Base-by-base conservation (phyloP, 2,888 invertebrate genomes). In the Melieria crassipennis region DNA sequence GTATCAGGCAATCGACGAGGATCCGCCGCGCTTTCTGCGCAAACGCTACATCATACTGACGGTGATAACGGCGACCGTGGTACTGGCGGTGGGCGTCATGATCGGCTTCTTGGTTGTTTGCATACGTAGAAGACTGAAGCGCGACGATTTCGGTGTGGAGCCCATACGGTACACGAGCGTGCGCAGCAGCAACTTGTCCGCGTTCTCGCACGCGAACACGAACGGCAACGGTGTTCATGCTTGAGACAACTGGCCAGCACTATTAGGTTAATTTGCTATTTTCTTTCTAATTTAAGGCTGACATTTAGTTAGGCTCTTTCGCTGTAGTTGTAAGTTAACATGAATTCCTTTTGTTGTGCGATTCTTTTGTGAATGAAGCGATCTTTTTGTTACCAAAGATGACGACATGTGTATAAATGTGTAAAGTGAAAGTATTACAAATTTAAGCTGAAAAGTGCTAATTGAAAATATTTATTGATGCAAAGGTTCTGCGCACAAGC, bases 121-220 rank as follows among this genome's bases (percentile, higher is more conserved):
- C 45, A 78, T 86, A 66, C 82, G 85, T 0, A 80, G 84, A 4
- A 80, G 85, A 10, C 79, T 85, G 70, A 84, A 85, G 78, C 82
- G 83, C 46, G 82, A 80, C 30, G 83, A 84, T 47, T 85, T 77
- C 16, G 85, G 85, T 1, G 80, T 83, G 0, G 84, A 85, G 47
- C 86, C 86, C 45, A 85, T 85, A 69, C 81, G 85, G 45, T 85
- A 86, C 65, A 85, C 86, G 52, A 85, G 86, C 48, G 84, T 85
- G 0, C 76, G 85, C 9, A 81, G 79, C 63, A 85, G 85, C 74
- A 85, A 85, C 75, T 75, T 83, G 61, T 86, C 86, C 4, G 85
- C 80, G 56, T 81, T 76, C 77, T 83, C 79, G 73, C 80, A 74
- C 73, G 81, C 60, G 13, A 71, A 71, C 50, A 70, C 78, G 9